Conservation (phyloP, 2,888 invertebrate genomes). For the Diarsia brunnea region DNA sequence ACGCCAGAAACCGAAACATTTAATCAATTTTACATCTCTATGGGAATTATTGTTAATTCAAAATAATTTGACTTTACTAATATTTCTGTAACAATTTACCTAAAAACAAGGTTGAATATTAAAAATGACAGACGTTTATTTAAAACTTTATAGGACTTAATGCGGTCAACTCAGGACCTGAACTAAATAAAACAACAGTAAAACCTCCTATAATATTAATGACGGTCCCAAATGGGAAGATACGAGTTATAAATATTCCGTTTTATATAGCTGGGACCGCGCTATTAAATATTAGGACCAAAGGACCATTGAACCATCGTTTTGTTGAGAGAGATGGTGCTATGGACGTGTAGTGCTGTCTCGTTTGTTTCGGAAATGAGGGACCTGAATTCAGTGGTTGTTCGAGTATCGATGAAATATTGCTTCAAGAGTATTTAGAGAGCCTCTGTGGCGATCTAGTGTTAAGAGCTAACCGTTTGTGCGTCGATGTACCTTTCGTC, state of each 20-base stretch:
- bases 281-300: constrained; percentile 23
- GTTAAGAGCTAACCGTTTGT: no score
- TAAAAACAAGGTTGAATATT: neutral
- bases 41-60: no score
- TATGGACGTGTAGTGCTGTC: neutral
- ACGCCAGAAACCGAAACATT: no score
- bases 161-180: constrained; percentile 21
- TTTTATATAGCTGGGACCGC: constrained; percentile 28
- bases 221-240: constrained; percentile 38
- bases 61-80: no score
- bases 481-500: no score
- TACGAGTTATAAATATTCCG: constrained; percentile 47
- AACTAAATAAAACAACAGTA: constrained; percentile 49
- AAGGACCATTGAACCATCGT: constrained; percentile 19
- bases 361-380: constrained; percentile 6
- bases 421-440: neutral
- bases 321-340: constrained; percentile 22
- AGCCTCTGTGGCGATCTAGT: no score
- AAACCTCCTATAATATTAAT: constrained; percentile 39
- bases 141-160: constrained; percentile 13
- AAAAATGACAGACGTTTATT: constrained; percentile 16
- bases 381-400: neutral
- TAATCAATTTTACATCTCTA: no score
- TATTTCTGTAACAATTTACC: neutral
- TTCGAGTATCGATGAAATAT: neutral